phyloP scores from a whole-genome alignment of 1,140 invertebrate species.

The Zaprionus nigranus region DNA sequence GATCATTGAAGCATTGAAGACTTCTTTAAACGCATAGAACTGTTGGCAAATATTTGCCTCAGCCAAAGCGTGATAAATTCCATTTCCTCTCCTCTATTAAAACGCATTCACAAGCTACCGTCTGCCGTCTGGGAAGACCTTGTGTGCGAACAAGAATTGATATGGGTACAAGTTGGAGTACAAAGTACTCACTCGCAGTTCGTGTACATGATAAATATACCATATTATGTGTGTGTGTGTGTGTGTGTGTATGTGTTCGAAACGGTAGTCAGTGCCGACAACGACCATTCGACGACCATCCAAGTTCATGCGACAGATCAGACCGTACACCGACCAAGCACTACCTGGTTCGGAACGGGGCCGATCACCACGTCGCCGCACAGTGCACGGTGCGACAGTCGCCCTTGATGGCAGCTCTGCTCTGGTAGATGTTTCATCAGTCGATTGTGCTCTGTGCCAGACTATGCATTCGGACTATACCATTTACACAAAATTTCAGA shows the following conservation, averaged over 20 bases:
- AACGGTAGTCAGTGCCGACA: neutral
- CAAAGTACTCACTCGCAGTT: constrained; percentile 3
- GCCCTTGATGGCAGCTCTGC: constrained; percentile 1
- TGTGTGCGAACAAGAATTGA: constrained; percentile 36
- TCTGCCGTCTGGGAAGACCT: constrained; percentile 18
- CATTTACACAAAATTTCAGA: constrained; percentile 14
- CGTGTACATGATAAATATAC: constrained; percentile 13
- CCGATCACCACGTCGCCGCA: constrained; percentile 1
- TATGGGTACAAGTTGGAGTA: constrained; percentile 17
- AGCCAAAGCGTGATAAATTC: constrained; percentile 3
- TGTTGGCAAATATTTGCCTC: neutral
- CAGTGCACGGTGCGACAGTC: neutral
- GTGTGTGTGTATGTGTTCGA: neutral
- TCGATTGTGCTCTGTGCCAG: neutral
- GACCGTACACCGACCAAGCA: constrained; percentile 10
- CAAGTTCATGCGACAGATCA: constrained; percentile 2
- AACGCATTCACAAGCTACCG: neutral
- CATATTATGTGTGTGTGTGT: neutral
- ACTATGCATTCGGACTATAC: constrained; percentile 1
- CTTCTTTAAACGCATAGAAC: neutral
- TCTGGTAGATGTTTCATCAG: constrained; percentile 19
- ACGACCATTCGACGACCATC: neutral
- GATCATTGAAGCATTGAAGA: neutral
- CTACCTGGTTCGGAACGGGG: constrained; percentile 21
- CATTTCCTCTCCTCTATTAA: neutral